Conservation (phyloP, 2,797 vertebrate genomes). For the Anomalospiza imberbis region DNA sequence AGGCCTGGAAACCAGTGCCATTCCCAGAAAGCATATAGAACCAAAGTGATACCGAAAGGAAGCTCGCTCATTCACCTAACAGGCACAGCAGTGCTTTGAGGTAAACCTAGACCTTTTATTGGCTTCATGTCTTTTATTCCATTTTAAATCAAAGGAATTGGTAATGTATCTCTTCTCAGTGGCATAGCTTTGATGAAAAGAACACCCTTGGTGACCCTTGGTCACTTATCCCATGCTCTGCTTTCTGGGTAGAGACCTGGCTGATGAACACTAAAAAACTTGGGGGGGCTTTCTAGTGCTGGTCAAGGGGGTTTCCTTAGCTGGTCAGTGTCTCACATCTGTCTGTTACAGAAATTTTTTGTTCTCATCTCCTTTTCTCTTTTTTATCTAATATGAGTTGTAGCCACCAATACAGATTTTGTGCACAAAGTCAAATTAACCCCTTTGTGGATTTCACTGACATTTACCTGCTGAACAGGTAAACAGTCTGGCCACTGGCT, state of each 20-base stretch:
- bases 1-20: slow-evolving; percentile 28
- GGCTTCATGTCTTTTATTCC: not conserved
- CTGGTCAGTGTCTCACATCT: not conserved
- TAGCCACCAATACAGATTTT: not conserved
- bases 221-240: not conserved
- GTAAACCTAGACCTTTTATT: not conserved
- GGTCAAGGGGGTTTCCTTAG: not conserved
- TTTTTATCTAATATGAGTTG: not conserved
- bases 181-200: not conserved
- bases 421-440: not conserved
- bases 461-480: not conserved
- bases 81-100: not conserved
- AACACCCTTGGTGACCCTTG: not conserved
- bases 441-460: not conserved
- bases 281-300: not conserved
- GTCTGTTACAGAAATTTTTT: not conserved
- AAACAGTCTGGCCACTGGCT: not conserved
- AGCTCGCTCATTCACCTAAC: not conserved
- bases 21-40: slow-evolving; percentile 37
- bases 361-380: not conserved
- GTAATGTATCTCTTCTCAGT: not conserved
- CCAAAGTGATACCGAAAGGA: not conserved
- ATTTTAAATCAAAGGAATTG: not conserved
- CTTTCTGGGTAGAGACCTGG: not conserved
- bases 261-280: not conserved